Conservation (phyloP, 2,888 invertebrate genomes). For the Cephus runcator region DNA sequence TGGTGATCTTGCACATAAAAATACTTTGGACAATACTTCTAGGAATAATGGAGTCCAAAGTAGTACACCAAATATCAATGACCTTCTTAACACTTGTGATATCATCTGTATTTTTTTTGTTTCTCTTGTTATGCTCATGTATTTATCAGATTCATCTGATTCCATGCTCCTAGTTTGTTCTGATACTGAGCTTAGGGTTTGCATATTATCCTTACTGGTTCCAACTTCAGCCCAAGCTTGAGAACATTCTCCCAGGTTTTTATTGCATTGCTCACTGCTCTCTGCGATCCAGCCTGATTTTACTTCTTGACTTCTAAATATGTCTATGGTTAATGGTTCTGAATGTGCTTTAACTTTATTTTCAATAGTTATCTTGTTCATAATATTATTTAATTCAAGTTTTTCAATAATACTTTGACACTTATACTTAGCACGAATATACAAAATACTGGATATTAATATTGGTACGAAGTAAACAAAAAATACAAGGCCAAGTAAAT, state of each 20-base stretch:
- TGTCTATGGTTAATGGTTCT: neutral
- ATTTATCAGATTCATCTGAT: neutral
- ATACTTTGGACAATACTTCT: conserved; percentile 40
- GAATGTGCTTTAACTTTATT: neutral
- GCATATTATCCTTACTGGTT: neutral
- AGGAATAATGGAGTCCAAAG: conserved; percentile 54
- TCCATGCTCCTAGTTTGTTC: neutral
- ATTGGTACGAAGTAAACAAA: conserved; percentile 51
- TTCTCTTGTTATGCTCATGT: conserved; percentile 19
- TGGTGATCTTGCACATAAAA: conserved; percentile 38
- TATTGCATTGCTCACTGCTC: neutral
- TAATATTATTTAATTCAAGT: conserved; percentile 22
- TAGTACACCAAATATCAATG: conserved; percentile 38
- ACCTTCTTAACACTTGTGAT: conserved; percentile 33
- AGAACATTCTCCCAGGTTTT: neutral
- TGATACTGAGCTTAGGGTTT: neutral
- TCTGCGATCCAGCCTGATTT: conserved; percentile 8
- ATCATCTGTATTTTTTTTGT: conserved; percentile 27
- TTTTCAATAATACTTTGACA: conserved; percentile 28
- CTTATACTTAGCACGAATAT: conserved; percentile 27
- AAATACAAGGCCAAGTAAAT: conserved; percentile 49
- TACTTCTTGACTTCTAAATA: neutral
- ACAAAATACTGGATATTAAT: conserved; percentile 35
- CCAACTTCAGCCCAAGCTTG: neutral
- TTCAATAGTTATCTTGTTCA: neutral